Evolutionary conservation across 1,140 invertebrate genomes (phyloP).

Genomic region (Monomorium pharaonis): DNA sequence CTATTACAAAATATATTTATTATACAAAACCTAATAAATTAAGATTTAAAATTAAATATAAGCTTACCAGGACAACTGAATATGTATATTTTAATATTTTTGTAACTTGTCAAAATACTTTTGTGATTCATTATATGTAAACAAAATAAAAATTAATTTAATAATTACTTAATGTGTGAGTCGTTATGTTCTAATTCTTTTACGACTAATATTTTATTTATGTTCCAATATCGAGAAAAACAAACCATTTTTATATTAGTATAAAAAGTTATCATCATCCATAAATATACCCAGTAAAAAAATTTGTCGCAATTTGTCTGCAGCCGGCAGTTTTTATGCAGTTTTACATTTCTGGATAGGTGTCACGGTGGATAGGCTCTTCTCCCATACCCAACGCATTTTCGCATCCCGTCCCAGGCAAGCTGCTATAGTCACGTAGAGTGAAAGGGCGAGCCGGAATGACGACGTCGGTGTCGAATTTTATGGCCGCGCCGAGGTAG

Average conservation of each 20-base stretch:
- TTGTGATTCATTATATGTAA: too few relatives aligned
- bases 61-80: not conserved
- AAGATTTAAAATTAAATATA: not conserved
- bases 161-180: not conserved
- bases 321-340: not conserved
- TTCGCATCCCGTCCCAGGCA: not conserved
- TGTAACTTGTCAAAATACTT: not conserved
- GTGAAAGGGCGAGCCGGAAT: slow-evolving; percentile 15
- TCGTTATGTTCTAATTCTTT: not conserved
- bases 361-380: not conserved
- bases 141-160: not conserved
- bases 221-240: not conserved
- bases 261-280: too few relatives aligned
- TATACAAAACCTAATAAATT: not conserved
- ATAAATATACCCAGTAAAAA: not conserved
- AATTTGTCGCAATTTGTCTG: too few relatives aligned
- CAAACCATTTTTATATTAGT: not conserved
- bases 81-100: not conserved
- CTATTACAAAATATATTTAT: not conserved
- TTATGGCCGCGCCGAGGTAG: not conserved
- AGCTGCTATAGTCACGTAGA: not conserved
- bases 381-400: not conserved
- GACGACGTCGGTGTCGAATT: slow-evolving; percentile 31
- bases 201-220: not conserved
- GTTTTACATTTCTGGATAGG: slow-evolving; percentile 16